A percentile compares a stretch with the other conserved stretches of the same genome.
phyloP scores from a whole-genome alignment of 2,888 invertebrate species.

The Parasteatoda lunata region DNA sequence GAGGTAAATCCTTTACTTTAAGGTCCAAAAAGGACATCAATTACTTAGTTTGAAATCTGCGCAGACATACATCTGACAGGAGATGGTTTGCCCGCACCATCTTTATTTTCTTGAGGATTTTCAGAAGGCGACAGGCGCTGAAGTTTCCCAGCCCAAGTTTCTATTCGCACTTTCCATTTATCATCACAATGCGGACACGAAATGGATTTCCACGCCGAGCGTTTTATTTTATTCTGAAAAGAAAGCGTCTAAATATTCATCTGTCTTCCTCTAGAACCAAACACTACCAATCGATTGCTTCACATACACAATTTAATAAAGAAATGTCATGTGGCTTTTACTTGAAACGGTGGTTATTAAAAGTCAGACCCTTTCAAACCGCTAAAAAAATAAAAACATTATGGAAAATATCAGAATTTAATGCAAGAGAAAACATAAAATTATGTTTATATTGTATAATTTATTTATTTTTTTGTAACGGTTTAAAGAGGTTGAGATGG shows the following conservation, averaged over 20 bases:
- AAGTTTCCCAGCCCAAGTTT: conserved; percentile 21
- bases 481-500: no score
- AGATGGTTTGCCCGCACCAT: conserved; percentile 25
- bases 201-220: conserved; percentile 4
- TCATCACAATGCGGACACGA: conserved; percentile 21
- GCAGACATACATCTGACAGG: conserved; percentile 49
- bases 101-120: conserved; percentile 44
- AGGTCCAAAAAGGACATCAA: conserved; percentile 54
- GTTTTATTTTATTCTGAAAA: neutral
- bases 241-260: neutral
- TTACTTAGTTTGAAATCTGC: conserved; percentile 60
- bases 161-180: conserved; percentile 46
- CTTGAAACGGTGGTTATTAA: no score
- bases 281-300: no score
- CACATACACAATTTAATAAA: no score
- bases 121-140: conserved; percentile 5
- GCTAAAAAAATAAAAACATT: no score
- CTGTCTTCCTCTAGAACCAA: neutral
- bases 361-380: no score
- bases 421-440: no score
- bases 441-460: no score
- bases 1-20: conserved; percentile 30
- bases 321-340: no score
- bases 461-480: no score
- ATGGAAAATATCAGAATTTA: no score